Evolutionary conservation across 2,113 vertebrate genomes (phyloP).

Genomic region (Orthonyx spaldingii): DNA sequence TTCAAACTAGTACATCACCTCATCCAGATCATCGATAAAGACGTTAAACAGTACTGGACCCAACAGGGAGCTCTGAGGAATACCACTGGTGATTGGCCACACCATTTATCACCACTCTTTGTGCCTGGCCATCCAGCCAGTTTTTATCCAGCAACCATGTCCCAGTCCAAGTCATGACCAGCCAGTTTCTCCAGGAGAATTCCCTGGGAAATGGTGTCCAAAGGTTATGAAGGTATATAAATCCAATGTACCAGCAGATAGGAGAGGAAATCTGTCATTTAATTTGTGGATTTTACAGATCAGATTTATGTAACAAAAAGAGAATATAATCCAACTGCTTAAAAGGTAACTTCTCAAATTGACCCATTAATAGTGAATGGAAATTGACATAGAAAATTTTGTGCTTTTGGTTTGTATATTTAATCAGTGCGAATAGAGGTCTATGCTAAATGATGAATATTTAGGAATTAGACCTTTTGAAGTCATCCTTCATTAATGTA

Average conservation of each 20-base stretch:
- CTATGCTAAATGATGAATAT: background rate
- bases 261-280: background rate
- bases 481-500: background rate
- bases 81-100: background rate
- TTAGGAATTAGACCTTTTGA: background rate
- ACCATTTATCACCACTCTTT: background rate
- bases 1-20: too few relatives aligned
- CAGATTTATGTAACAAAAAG: background rate
- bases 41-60: background rate
- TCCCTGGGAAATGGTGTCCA: background rate
- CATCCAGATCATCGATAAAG: background rate
- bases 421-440: background rate
- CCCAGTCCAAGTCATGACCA: background rate
- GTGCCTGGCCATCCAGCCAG: background rate
- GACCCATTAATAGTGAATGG: background rate
- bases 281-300: background rate
- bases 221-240: background rate
- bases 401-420: background rate
- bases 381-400: background rate
- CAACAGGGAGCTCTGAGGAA: background rate
- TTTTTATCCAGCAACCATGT: background rate
- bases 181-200: background rate
- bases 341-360: background rate
- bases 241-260: background rate
- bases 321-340: background rate